Base-by-base conservation (phyloP, 2,888 invertebrate species). In the Eucriotettix oculatus region DNA sequence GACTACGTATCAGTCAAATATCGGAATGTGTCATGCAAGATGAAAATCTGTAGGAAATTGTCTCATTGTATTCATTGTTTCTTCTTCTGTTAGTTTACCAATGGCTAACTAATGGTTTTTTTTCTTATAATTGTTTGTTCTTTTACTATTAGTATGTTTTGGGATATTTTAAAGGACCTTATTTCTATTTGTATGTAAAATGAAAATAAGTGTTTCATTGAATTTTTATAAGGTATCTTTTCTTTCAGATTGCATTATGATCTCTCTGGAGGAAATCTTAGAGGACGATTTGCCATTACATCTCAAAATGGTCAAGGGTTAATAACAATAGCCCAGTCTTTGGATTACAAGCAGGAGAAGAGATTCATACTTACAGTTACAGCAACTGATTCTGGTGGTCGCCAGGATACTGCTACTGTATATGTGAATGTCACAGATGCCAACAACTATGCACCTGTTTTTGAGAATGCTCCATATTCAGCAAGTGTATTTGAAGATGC, bases 391-490 rank as follows among this genome's bases (percentile, higher is more conserved):
- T 85, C 90, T 0, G 94, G 93, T 0, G 91, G 92, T 0, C 77
- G 91, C 56, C 86, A 84, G 1, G 96, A 95, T 68, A 87, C 89
- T 0, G 90, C 94, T 0, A 86, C 90, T 58, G 89, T 97, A 14
- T 88, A 91, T 69, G 87, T 98, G 7, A 93, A 94, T 70, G 84
- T 99, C 0, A 88, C 92, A 0, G 96, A 96, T 74, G 94, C 95
- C 0, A 97, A 97, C 73, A 94, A 95, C 69, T 91, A 87, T 70
- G 85, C 92, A 0, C 96, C 96, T 0, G 87, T 87, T 1, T 97
- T 97, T 70, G 91, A 94, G 71, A 90, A 91, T 70, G 90, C 93
- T 0, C 95, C 95, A 0, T 96, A 96, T 70, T 85, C 88, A 1
- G 87, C 91, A 1, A 86, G 86, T 59, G 73, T 95, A 0, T 90